Evolutionary conservation across 2,888 invertebrate genomes (phyloP).

Genomic region (Brenthis daphne): DNA sequence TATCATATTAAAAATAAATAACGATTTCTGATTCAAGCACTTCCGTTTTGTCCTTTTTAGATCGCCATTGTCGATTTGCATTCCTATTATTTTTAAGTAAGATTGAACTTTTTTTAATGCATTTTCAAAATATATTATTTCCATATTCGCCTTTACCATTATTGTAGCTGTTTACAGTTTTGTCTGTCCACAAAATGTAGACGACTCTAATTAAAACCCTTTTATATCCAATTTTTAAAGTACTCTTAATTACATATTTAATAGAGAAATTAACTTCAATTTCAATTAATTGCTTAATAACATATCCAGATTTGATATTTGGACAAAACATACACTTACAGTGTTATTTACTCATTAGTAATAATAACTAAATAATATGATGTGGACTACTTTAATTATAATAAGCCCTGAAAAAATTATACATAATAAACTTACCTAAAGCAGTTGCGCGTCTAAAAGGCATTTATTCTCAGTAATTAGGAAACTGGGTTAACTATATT

Average conservation of each 20-base stretch:
- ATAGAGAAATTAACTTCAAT: constrained; percentile 1
- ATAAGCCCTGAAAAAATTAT: not conserved
- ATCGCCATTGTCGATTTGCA: constrained; percentile 11
- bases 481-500: constrained; percentile 4
- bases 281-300: constrained; percentile 7
- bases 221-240: not conserved
- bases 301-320: constrained; percentile 1
- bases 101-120: constrained; percentile 15
- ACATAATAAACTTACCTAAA: not conserved
- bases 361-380: not conserved
- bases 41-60: not conserved
- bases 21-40: constrained; percentile 6
- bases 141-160: not conserved
- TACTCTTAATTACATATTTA: constrained; percentile 1
- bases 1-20: constrained; percentile 4
- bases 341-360: not conserved
- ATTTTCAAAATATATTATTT: constrained; percentile 17
- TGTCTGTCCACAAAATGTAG: not conserved
- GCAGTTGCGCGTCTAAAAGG: constrained; percentile 13
- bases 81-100: constrained; percentile 15
- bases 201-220: not conserved
- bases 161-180: not conserved
- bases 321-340: not conserved
- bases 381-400: not conserved
- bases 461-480: constrained; percentile 8